A percentile compares a stretch with the other conserved stretches of the same genome.
Conservation (phyloP, 2,113 vertebrate species). For the Brachirus orientalis region DNA sequence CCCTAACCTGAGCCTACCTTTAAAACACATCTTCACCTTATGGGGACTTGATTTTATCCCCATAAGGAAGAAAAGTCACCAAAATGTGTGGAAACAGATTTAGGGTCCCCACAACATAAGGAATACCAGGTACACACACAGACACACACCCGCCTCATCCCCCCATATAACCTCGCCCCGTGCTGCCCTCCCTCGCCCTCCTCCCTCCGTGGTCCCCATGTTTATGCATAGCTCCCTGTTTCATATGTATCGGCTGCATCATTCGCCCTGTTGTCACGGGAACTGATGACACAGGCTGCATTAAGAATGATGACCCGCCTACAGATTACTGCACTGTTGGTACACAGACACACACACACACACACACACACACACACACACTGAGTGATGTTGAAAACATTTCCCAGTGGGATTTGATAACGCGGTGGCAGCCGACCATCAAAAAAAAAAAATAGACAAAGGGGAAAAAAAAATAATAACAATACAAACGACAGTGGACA, state of each 20-base stretch:
- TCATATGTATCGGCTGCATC: constrained; percentile 99
- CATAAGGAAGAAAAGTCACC: no score
- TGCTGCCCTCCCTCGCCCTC: constrained; percentile 79
- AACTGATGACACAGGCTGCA: constrained; percentile 99
- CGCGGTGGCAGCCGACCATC: constrained; percentile 40
- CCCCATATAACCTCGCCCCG: constrained; percentile 87
- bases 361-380: constrained; percentile 33
- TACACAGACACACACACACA: constrained; percentile 62
- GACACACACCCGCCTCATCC: constrained; percentile 30
- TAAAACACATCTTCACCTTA: no score
- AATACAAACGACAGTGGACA: constrained; percentile 25
- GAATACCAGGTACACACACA: constrained; percentile 35
- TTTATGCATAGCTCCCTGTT: constrained; percentile 99
- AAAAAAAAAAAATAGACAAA: constrained; percentile 63
- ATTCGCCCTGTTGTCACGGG: constrained; percentile 98
- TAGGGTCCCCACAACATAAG: no score
- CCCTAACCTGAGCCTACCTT: no score
- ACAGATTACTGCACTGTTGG: constrained; percentile 97
- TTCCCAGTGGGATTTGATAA: constrained; percentile 56
- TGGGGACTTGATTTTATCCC: no score
- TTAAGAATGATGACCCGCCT: constrained; percentile 99
- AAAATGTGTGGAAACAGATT: no score
- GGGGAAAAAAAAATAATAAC: constrained; percentile 2
- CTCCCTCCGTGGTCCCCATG: constrained; percentile 82
- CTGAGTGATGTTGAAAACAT: constrained; percentile 56